Conservation (phyloP, 1,140 invertebrate species). For the Holotrichia oblita region DNA sequence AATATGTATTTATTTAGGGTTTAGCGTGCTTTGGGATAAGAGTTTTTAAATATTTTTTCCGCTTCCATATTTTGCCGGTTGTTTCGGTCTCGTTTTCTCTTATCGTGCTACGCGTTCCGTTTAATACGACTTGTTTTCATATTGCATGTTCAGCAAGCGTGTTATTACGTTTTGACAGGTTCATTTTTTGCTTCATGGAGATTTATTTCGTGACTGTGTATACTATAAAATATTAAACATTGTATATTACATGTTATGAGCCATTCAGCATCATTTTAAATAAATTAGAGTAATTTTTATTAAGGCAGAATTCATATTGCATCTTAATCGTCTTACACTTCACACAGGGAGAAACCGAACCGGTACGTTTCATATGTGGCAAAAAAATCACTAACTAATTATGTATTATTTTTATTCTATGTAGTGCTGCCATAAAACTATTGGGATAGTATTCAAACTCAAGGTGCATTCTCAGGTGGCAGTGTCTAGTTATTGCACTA, state of each 20-base stretch:
- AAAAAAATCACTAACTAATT: too few relatives aligned
- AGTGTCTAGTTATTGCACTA: too few relatives aligned
- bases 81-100: neutral
- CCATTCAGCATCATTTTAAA: neutral
- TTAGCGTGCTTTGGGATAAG: too few relatives aligned
- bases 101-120: neutral
- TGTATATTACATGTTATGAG: neutral
- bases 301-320: too few relatives aligned
- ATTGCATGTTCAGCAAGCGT: neutral
- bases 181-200: conserved; percentile 16
- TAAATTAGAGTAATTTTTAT: neutral
- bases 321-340: too few relatives aligned
- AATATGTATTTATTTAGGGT: too few relatives aligned
- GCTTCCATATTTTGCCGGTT: neutral
- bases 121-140: neutral
- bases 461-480: too few relatives aligned
- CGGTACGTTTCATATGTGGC: too few relatives aligned
- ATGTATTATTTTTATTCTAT: too few relatives aligned
- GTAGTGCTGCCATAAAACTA: too few relatives aligned
- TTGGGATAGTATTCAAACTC: too few relatives aligned
- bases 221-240: neutral
- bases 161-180: conserved; percentile 20
- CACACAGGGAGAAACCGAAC: too few relatives aligned
- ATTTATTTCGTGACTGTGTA: neutral
- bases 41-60: neutral